A percentile compares a stretch with the other conserved stretches of the same genome.
Conservation (phyloP, 2,797 vertebrate species). For the Sebastes iracundus region DNA sequence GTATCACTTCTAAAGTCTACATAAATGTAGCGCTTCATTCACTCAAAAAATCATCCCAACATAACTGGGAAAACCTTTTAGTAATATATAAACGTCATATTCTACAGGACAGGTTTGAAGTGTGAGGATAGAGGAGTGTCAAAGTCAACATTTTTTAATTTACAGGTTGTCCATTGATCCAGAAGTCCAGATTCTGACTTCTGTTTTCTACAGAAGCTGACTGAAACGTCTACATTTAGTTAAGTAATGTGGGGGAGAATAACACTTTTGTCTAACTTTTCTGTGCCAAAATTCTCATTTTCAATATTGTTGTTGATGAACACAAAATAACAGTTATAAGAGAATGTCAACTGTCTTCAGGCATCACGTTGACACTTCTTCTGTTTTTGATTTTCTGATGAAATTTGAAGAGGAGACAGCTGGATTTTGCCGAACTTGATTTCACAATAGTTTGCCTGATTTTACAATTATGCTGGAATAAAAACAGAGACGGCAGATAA, state of each 20-base stretch:
- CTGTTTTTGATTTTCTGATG: conserved; percentile 31
- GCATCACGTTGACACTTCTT: background rate
- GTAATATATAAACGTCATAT: background rate
- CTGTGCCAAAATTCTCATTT: background rate
- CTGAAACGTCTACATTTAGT: background rate
- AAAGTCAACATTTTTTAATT: background rate
- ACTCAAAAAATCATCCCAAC: background rate
- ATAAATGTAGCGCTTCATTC: background rate
- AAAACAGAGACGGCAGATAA: conserved; percentile 13
- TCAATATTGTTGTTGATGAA: background rate
- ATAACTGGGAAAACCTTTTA: background rate
- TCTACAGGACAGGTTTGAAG: background rate
- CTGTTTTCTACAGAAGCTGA: background rate
- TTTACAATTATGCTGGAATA: conserved; percentile 27
- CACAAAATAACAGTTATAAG: background rate
- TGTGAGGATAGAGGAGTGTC: background rate
- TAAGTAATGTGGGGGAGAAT: background rate
- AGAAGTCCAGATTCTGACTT: background rate
- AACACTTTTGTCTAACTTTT: background rate
- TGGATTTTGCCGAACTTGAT: conserved; percentile 39
- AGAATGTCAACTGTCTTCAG: background rate
- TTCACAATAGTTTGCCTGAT: conserved; percentile 50
- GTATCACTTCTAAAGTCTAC: background rate
- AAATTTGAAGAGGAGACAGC: conserved; percentile 46
- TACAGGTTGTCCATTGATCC: background rate